Base-by-base conservation (phyloP, 1,140 invertebrate genomes). In the Dinothrombium tinctorium region DNA sequence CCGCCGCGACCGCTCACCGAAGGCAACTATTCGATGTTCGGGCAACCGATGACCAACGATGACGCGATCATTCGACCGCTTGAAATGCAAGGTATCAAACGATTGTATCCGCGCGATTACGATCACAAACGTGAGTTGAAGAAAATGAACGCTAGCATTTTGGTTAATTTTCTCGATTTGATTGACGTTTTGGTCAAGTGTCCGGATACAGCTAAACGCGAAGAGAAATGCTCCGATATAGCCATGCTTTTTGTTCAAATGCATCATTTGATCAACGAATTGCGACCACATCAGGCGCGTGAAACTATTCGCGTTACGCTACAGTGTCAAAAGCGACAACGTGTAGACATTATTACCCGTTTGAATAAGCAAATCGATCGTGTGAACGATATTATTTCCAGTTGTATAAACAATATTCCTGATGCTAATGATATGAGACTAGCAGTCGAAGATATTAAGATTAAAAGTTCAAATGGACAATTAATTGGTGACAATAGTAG, bases 231-330 rank as follows among this genome's bases (percentile, higher is more conserved):
- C 29, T 87, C 96, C 58, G 89, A 96, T 58, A 62, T 96, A 4
- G 92, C 81, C 60, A 59, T 94, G 19, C 58, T 98, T 14, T 96
- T 96, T 58, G 94, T 98, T 46, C 87, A 98, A 51, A 94, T 96
- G 57, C 92, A 98, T 64, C 90, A 98, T 65, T 63, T 98, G 33
- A 64, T 98, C 2, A 98, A 98, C 64, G 90, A 96, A 62, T 94
- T 94, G 54, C 67, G 92, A 51, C 90, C 90, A 0, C 87, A 96
- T 60, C 90, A 72, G 49, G 60, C 57, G 9, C 33, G 51, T 2
- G 52, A 54, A 44, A 52, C 50, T 21, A 22, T 59, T 6, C 63
- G 87, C 40, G 87, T 94, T 0, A 92, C 94, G 83, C 79, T 96
- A 73, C 84, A 94, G 59, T 62, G 89, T 40, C 89, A 96, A 54